A percentile compares a stretch with the other conserved stretches of the same genome.
These are phyloP conservation scores for Xestia rhomboidea DNA, from an alignment of 2,888 invertebrate species.

Conservation along the genomic window DNA sequence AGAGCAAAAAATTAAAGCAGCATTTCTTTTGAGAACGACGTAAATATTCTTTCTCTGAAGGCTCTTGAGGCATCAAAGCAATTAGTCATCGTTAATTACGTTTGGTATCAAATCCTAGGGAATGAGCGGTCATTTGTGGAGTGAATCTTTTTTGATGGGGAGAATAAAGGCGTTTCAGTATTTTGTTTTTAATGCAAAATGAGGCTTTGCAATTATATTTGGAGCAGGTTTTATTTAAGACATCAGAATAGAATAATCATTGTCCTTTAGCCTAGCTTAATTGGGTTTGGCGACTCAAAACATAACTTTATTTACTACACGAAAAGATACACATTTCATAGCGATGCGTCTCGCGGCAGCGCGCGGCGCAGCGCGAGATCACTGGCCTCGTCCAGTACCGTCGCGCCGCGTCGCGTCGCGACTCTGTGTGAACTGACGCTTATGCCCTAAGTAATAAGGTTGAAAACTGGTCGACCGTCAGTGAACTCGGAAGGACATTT, in stretches of 20 bases:
- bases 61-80: slow-evolving; percentile 52
- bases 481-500: background rate
- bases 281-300: background rate
- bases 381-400: too few species aligned
- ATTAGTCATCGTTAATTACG: slow-evolving; percentile 61
- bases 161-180: slow-evolving; percentile 34
- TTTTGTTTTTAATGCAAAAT: slow-evolving; percentile 33
- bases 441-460: too few species aligned
- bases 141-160: slow-evolving; percentile 42
- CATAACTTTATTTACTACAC: too few species aligned
- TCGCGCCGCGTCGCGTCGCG: too few species aligned
- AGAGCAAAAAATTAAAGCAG: background rate
- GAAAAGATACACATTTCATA: too few species aligned
- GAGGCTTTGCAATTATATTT: background rate
- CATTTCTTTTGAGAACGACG: slow-evolving; percentile 30
- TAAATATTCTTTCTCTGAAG: slow-evolving; percentile 30
- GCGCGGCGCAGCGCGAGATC: too few species aligned
- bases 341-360: too few species aligned
- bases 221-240: background rate
- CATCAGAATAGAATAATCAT: background rate
- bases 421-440: too few species aligned
- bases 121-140: slow-evolving; percentile 50
- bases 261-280: background rate
- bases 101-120: slow-evolving; percentile 53
- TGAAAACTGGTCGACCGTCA: too few species aligned